Evolutionary conservation across 1,140 invertebrate species (phyloP).

Genomic region (Drosophila tani): DNA sequence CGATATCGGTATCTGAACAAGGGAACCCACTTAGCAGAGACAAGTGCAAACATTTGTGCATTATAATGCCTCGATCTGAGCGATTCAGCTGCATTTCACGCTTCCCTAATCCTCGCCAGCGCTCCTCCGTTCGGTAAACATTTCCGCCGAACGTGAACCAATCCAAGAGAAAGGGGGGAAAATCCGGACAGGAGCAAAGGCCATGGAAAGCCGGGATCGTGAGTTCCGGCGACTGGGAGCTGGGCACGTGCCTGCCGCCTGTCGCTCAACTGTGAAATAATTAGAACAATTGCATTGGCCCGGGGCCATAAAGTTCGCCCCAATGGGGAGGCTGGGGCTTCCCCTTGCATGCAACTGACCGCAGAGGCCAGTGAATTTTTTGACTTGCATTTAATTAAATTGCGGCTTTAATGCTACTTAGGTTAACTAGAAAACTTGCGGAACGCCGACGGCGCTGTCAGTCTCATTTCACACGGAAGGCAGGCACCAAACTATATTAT

Average conservation of each 20-base stretch:
- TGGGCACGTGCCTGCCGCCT: constrained; percentile 58
- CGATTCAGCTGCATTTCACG: constrained; percentile 50
- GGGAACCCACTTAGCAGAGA: constrained; percentile 59
- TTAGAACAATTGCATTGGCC: constrained; percentile 76
- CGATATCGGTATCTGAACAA: constrained; percentile 25
- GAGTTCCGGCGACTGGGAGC: constrained; percentile 30
- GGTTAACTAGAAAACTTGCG: constrained; percentile 73
- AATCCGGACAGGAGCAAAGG: constrained; percentile 1
- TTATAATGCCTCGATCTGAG: constrained; percentile 42
- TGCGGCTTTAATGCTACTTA: constrained; percentile 71
- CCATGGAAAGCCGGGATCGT: constrained; percentile 13
- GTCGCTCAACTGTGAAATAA: constrained; percentile 61
- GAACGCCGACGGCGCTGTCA: constrained; percentile 18
- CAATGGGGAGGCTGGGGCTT: not conserved
- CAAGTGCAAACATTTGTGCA: constrained; percentile 63
- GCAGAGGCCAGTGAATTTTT: constrained; percentile 37
- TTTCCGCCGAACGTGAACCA: constrained; percentile 56
- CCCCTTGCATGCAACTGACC: constrained; percentile 15
- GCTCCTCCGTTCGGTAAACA: constrained; percentile 42
- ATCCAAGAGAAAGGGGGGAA: not conserved
- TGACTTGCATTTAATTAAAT: constrained; percentile 77
- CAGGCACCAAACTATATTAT: constrained; percentile 1
- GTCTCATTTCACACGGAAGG: constrained; percentile 43
- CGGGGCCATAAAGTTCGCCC: constrained; percentile 44
- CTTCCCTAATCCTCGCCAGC: constrained; percentile 51